Conservation (phyloP, 2,888 invertebrate species). For the Odontothrips loti region DNA sequence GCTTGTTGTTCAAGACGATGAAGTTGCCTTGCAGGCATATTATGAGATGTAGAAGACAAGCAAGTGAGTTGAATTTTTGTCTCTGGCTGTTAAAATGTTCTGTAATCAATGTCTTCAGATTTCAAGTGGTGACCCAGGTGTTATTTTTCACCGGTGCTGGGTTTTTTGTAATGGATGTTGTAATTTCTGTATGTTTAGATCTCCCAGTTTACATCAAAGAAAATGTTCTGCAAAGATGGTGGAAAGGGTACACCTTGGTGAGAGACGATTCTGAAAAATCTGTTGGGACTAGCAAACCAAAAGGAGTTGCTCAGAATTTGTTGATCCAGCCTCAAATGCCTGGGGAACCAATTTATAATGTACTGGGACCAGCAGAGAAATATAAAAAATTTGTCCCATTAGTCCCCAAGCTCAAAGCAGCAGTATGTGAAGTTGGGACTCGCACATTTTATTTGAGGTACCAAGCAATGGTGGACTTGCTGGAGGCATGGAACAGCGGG, state of each 20-base stretch:
- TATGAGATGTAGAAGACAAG: neutral
- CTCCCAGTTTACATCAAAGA: neutral
- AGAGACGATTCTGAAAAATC: neutral
- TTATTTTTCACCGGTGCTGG: too few relatives aligned
- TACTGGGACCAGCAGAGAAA: too few relatives aligned
- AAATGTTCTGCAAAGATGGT: neutral
- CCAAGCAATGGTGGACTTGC: too few relatives aligned
- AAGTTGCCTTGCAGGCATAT: constrained; percentile 11
- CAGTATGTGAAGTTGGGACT: too few relatives aligned
- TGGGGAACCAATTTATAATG: neutral
- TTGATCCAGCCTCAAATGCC: neutral
- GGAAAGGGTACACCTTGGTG: neutral
- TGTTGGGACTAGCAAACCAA: neutral
- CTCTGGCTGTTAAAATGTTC: neutral
- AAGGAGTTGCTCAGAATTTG: neutral
- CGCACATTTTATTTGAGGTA: too few relatives aligned
- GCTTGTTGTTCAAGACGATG: neutral
- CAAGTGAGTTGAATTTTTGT: neutral
- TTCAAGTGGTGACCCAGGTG: too few relatives aligned
- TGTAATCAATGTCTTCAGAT: neutral
- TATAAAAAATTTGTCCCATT: too few relatives aligned
- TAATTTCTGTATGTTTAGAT: neutral
- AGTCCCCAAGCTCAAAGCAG: too few relatives aligned
- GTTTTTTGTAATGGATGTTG: neutral
- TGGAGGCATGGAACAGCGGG: too few relatives aligned